These are phyloP conservation scores for Knipowitschia caucasica DNA, from an alignment of 2,797 vertebrate species.

Conservation along the genomic window DNA sequence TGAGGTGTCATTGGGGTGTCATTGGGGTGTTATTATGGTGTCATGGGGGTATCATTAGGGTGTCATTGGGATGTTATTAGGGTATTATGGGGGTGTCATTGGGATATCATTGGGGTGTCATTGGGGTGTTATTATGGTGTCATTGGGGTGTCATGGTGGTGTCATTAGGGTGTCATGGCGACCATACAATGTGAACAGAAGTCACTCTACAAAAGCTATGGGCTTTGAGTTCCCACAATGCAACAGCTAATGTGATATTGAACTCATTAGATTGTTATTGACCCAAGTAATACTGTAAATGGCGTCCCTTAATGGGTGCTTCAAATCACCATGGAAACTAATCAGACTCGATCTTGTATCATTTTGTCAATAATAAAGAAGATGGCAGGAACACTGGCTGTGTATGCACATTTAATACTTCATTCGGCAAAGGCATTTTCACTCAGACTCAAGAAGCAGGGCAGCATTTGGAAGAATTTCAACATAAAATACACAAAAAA, in stretches of 20 bases:
- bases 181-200: conserved; percentile 47
- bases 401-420: conserved; percentile 63
- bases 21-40: too few species aligned
- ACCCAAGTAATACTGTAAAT: conserved; percentile 61
- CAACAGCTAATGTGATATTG: conserved; percentile 49
- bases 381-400: conserved; percentile 81
- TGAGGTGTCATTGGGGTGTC: too few species aligned
- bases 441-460: conserved; percentile 79
- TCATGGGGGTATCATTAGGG: too few species aligned
- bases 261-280: conserved; percentile 65
- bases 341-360: conserved; percentile 57
- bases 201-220: conserved; percentile 53
- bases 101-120: too few species aligned
- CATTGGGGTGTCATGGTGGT: too few species aligned
- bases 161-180: conserved; percentile 54
- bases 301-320: conserved; percentile 56
- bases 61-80: too few species aligned
- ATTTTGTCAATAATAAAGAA: conserved; percentile 58
- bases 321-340: conserved; percentile 63
- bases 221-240: conserved; percentile 44
- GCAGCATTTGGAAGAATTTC: conserved; percentile 68
- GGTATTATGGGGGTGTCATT: too few species aligned
- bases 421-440: conserved; percentile 65
- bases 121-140: too few species aligned
- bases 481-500: conserved; percentile 60